Evolutionary conservation across 2,888 invertebrate genomes (phyloP).

Genomic region (Archips xylosteana): DNA sequence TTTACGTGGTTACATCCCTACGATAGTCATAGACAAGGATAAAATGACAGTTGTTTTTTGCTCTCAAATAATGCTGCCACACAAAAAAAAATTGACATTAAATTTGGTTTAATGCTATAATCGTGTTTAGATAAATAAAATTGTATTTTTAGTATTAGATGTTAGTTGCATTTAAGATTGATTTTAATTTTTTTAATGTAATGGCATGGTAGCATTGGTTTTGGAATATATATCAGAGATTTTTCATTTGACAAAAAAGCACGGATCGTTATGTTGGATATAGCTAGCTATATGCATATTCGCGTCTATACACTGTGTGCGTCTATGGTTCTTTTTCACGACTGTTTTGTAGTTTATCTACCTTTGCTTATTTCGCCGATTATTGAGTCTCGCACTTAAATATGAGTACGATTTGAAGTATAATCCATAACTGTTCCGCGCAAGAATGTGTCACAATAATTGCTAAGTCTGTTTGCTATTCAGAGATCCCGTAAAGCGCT

Average conservation of each 20-base stretch:
- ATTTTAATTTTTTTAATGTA: neutral
- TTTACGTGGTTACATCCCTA: too few species aligned
- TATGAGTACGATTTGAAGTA: slow-evolving; percentile 69
- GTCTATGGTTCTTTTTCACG: slow-evolving; percentile 84
- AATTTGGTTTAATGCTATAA: neutral
- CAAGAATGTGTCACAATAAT: slow-evolving; percentile 70
- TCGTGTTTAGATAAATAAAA: neutral
- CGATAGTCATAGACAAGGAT: neutral
- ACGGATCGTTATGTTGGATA: slow-evolving; percentile 39
- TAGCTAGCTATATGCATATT: slow-evolving; percentile 36
- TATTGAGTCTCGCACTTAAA: slow-evolving; percentile 73
- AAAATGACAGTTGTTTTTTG: neutral
- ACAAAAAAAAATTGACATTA: neutral
- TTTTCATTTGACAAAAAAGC: slow-evolving; percentile 8
- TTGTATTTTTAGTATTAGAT: neutral
- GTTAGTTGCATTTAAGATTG: neutral
- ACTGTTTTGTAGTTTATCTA: slow-evolving; percentile 85
- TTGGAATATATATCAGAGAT: neutral
- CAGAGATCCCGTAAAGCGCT: slow-evolving; percentile 63
- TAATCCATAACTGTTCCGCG: slow-evolving; percentile 58
- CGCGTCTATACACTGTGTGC: slow-evolving; percentile 38
- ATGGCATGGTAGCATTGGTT: neutral
- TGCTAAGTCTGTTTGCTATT: slow-evolving; percentile 59
- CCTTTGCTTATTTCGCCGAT: slow-evolving; percentile 81
- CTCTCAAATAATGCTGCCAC: neutral